Conservation (phyloP, 2,888 invertebrate genomes). For the Boloria euphrosyne region DNA sequence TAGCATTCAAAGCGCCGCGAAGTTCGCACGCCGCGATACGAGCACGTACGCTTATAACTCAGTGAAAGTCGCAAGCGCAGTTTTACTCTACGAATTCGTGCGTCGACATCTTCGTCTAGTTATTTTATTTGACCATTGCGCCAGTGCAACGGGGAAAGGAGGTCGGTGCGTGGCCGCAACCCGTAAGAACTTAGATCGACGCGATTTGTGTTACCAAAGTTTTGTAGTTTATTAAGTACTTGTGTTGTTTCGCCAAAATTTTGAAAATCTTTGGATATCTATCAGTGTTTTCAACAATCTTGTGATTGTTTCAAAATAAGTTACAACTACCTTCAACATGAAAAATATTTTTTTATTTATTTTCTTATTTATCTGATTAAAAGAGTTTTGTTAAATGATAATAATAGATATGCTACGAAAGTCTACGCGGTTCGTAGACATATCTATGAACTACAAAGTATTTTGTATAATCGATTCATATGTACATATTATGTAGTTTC, state of each 20-base stretch:
- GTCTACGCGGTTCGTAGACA: constrained; percentile 53
- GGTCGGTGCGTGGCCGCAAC: constrained; percentile 70
- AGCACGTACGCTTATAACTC: constrained; percentile 56
- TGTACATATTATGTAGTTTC: too few relatives aligned
- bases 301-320: constrained; percentile 7
- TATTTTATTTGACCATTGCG: constrained; percentile 78
- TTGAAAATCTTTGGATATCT: constrained; percentile 14
- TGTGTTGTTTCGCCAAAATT: constrained; percentile 60
- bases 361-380: not conserved
- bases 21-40: constrained; percentile 65
- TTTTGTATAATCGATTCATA: not conserved
- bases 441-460: constrained; percentile 2
- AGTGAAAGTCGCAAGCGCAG: constrained; percentile 77
- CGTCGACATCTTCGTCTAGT: constrained; percentile 76
- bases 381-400: constrained; percentile 13
- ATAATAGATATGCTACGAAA: constrained; percentile 50
- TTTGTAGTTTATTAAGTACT: constrained; percentile 54
- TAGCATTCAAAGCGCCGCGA: constrained; percentile 68
- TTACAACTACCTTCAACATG: constrained; percentile 23
- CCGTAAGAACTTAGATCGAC: constrained; percentile 57
- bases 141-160: constrained; percentile 80
- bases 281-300: constrained; percentile 7
- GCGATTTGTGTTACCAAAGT: constrained; percentile 59
- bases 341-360: not conserved
- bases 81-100: constrained; percentile 72